These are phyloP conservation scores for Polydrusus pterygomalis DNA, from an alignment of 2,888 invertebrate genomes.

Conservation along the genomic window DNA sequence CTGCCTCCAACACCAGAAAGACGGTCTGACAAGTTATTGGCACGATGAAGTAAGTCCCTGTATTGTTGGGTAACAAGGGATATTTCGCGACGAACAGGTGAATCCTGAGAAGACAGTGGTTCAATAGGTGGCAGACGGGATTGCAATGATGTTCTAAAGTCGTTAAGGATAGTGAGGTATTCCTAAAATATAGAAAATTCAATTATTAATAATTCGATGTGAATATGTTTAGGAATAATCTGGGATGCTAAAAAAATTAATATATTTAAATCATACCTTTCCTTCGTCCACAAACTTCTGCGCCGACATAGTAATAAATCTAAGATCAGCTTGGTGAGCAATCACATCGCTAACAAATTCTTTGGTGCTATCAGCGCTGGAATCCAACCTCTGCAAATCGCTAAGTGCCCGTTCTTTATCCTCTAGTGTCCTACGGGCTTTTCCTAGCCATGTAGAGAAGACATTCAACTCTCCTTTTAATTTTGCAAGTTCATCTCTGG, in stretches of 20 bases:
- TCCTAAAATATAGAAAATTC: conserved; percentile 73
- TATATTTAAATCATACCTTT: conserved; percentile 76
- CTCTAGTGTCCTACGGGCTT: conserved; percentile 85
- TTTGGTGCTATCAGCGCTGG: conserved; percentile 86
- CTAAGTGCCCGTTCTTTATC: conserved; percentile 90
- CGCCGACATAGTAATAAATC: conserved; percentile 96
- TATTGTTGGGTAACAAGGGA: conserved; percentile 86
- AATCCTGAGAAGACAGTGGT: conserved; percentile 80
- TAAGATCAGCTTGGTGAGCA: conserved; percentile 94
- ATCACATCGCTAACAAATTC: conserved; percentile 95
- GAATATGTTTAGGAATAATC: no score
- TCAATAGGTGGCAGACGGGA: conserved; percentile 88
- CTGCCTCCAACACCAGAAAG: conserved; percentile 86
- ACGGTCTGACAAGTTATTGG: conserved; percentile 88
- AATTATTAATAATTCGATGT: no score
- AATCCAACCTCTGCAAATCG: conserved; percentile 82
- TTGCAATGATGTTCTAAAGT: conserved; percentile 89
- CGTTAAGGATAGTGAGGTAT: conserved; percentile 87
- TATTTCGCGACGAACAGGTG: conserved; percentile 85
- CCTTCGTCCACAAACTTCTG: conserved; percentile 97
- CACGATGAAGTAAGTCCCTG: conserved; percentile 87
- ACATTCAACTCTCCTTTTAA: conserved; percentile 87
- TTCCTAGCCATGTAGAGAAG: conserved; percentile 90
- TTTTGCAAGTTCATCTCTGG: conserved; percentile 92
- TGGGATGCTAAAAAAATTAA: not conserved